Percentiles rank a stretch among this genome's conserved stretches.
phyloP scores from a whole-genome alignment of 2,113 vertebrate species.

The Leuciscus idus region DNA sequence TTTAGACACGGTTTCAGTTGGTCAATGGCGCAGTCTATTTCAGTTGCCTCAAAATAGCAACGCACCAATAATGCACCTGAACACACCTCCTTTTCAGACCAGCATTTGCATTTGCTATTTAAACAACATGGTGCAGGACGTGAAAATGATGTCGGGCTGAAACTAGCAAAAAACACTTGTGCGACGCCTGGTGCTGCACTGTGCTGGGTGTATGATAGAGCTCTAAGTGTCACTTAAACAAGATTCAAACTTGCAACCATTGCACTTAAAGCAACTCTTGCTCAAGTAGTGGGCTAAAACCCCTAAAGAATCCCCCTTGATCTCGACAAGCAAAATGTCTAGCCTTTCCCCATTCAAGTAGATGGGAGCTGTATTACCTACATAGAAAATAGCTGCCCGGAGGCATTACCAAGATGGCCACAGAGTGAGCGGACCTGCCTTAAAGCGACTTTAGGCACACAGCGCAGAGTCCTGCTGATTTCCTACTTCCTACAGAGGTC shows the following conservation, averaged over 20 bases:
- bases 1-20: too few species aligned
- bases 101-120: too few species aligned
- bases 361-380: background rate
- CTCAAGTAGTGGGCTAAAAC: background rate
- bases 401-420: background rate
- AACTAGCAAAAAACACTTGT: too few species aligned
- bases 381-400: background rate
- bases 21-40: too few species aligned
- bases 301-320: background rate
- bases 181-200: too few species aligned
- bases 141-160: too few species aligned
- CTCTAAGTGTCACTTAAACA: background rate
- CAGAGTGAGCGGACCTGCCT: background rate
- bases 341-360: background rate
- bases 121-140: too few species aligned
- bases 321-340: background rate
- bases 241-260: background rate
- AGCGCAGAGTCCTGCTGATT: slow-evolving; percentile 18
- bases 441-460: background rate
- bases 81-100: too few species aligned
- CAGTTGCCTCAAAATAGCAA: too few species aligned
- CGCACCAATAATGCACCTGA: too few species aligned
- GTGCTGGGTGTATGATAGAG: background rate
- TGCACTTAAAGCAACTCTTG: background rate
- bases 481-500: slow-evolving; percentile 40